phyloP scores from a whole-genome alignment of 1,140 invertebrate genomes.

The Phthorimaea operculella region DNA sequence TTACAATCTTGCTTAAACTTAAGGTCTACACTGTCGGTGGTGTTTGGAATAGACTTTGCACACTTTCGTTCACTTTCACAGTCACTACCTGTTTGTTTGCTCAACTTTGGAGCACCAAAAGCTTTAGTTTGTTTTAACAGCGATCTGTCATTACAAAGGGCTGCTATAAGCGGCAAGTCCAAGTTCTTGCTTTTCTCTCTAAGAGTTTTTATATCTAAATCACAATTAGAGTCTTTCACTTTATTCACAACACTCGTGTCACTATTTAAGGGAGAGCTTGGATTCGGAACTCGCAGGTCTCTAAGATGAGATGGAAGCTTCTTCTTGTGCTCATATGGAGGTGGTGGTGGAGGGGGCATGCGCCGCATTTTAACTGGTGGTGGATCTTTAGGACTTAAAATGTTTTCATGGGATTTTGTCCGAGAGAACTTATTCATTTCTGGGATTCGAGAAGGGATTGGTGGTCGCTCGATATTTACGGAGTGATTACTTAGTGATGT shows the following conservation, averaged over 20 bases:
- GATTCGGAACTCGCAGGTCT: conserved; percentile 34
- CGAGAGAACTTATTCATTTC: conserved; percentile 71
- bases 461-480: conserved; percentile 69
- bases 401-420: conserved; percentile 82
- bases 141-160: conserved; percentile 88
- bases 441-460: conserved; percentile 65
- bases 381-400: conserved; percentile 74
- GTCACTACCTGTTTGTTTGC: conserved; percentile 50
- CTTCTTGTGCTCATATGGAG: conserved; percentile 71
- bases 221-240: conserved; percentile 52
- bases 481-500: conserved; percentile 68
- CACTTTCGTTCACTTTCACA: conserved; percentile 58
- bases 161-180: conserved; percentile 88
- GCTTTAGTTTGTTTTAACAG: conserved; percentile 87
- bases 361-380: conserved; percentile 71
- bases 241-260: conserved; percentile 31
- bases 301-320: conserved; percentile 47
- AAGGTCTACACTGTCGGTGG: conserved; percentile 58
- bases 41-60: conserved; percentile 46
- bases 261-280: conserved; percentile 27
- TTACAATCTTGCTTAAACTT: conserved; percentile 53
- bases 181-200: conserved; percentile 88
- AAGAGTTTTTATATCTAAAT: conserved; percentile 82
- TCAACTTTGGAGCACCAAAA: conserved; percentile 78
- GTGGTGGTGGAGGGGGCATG: conserved; percentile 79